These are phyloP conservation scores for Shargacucullia verbasci DNA, from an alignment of 2,888 invertebrate species.

Conservation along the genomic window DNA sequence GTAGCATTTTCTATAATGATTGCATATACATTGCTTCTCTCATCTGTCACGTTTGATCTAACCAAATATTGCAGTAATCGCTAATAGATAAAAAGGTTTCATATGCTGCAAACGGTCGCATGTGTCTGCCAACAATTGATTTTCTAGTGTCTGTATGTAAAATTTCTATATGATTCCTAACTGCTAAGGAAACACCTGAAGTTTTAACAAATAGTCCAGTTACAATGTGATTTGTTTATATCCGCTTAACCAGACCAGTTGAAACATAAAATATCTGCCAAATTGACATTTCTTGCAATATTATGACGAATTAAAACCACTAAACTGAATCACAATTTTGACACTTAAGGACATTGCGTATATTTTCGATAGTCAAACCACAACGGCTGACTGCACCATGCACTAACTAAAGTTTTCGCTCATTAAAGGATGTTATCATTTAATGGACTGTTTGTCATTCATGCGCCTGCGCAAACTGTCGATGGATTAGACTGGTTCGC, in stretches of 20 bases:
- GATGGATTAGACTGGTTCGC: slow-evolving; percentile 25
- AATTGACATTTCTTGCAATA: slow-evolving; percentile 21
- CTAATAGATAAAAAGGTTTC: too few species aligned
- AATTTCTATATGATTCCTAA: too few species aligned
- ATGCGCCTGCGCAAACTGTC: slow-evolving; percentile 23
- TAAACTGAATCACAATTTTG: slow-evolving; percentile 34
- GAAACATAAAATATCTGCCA: slow-evolving; percentile 3
- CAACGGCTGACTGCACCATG: slow-evolving; percentile 31
- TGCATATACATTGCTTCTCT: too few species aligned
- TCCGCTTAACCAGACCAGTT: not conserved
- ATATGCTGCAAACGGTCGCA: too few species aligned
- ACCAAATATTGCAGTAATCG: too few species aligned
- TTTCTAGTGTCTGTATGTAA: too few species aligned
- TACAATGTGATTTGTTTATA: slow-evolving; percentile 16
- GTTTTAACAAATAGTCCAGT: too few species aligned
- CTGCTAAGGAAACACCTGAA: too few species aligned
- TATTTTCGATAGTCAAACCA: slow-evolving; percentile 40
- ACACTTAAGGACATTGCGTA: slow-evolving; percentile 45
- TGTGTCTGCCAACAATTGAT: too few species aligned
- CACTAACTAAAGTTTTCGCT: slow-evolving; percentile 25
- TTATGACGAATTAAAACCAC: slow-evolving; percentile 45
- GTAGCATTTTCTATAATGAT: too few species aligned
- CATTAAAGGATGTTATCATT: slow-evolving; percentile 49
- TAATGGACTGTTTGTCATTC: slow-evolving; percentile 45
- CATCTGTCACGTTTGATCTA: too few species aligned